phyloP scores from a whole-genome alignment of 2,888 invertebrate species.

The Papilio gigon region DNA sequence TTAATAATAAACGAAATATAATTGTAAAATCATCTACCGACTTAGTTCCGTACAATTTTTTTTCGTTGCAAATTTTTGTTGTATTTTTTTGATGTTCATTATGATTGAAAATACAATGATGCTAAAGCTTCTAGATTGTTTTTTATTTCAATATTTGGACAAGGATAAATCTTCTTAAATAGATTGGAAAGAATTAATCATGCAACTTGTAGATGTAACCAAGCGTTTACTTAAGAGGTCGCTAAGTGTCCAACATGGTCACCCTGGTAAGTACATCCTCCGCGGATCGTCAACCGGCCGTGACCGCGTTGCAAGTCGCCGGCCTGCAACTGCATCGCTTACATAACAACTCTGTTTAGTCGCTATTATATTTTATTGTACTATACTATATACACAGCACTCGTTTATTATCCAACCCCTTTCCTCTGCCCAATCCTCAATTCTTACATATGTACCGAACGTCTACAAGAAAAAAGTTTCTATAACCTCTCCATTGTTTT shows the following conservation, averaged over 20 bases:
- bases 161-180: background rate
- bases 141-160: background rate
- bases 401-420: no score
- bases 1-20: no score
- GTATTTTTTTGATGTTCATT: no score
- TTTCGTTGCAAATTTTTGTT: no score
- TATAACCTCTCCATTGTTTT: conserved; percentile 27
- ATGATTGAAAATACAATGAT: background rate
- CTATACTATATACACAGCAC: background rate
- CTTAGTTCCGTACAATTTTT: no score
- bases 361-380: conserved; percentile 17
- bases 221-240: no score
- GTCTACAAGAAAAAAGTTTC: no score
- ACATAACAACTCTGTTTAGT: conserved; percentile 51
- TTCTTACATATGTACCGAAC: no score
- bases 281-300: conserved; percentile 53
- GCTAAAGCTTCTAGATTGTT: background rate
- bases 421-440: no score
- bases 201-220: no score
- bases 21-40: no score
- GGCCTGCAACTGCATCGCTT: conserved; percentile 51
- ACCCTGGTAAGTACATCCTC: conserved; percentile 31
- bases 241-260: conserved; percentile 11
- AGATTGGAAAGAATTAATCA: no score
- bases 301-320: conserved; percentile 66